Evolutionary conservation across 2,113 vertebrate species (phyloP), one percentile per base, ranked within the genome.

Genomic region (Rhinichthys klamathensis): DNA sequence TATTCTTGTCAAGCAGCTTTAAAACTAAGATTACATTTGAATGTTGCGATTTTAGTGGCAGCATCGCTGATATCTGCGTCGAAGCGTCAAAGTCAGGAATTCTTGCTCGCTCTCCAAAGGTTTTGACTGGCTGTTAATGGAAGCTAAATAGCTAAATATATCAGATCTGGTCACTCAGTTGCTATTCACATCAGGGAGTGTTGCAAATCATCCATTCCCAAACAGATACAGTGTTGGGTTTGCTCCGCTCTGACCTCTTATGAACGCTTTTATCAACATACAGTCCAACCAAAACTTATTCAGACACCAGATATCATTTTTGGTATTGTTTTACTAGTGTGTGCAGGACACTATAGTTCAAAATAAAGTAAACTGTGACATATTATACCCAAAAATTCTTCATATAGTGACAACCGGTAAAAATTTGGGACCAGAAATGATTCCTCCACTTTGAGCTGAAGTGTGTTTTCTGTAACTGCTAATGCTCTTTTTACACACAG

Each of bases 221-320:
- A 70, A 54, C 41, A 74, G 70, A 79, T 56, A 83, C 80, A 85
- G 49, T 76, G 70, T 87, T n/a, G 82, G 41, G n/a, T 58, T 2
- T 13, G 46, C 49, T 11, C 35, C n/a, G 67, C 69, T 41, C 69
- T 41, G 11, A 41, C 9, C 49, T 23, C 54, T 44, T 41, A 35
- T 38, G 41, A 41, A 41, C 4, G 4, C 32, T 0, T 35, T 35
- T 35, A 35, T 35, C 38, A 41, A 41, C 8, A 10, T 10, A 41
- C 8, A 9, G 8, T 2, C 8, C 2, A 41, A 9, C 41, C 8
- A 41, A 41, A 38, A 6, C 7, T 41, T 41, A 41, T 8, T n/a
- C n/a, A n/a, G n/a, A n/a, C n/a, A n/a, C n/a, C n/a, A n/a, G n/a
- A n/a, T n/a, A n/a, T n/a, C n/a, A n/a, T n/a, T n/a, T n/a, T n/a